These are phyloP conservation scores for Cheilosia urbana DNA, from an alignment of 2,888 invertebrate species.

Conservation along the genomic window DNA sequence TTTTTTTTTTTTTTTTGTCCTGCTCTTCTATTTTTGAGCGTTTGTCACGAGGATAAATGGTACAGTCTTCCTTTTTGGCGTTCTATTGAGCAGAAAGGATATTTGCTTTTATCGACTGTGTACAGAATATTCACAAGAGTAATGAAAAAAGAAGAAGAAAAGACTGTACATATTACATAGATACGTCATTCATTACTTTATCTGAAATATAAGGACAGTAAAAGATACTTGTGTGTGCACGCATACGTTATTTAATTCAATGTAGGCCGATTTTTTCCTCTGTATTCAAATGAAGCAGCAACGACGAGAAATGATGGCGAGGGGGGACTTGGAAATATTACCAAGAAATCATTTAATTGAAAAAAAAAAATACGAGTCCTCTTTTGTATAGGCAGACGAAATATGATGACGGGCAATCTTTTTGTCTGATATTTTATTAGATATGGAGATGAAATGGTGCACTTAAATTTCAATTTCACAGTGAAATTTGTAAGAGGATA, in stretches of 20 bases:
- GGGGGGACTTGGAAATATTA: constrained; percentile 7
- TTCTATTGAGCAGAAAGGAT: constrained; percentile 60
- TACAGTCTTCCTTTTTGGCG: constrained; percentile 39
- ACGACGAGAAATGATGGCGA: constrained; percentile 7
- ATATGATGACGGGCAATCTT: constrained; percentile 24
- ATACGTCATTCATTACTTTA: constrained; percentile 63
- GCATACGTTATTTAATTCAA: constrained; percentile 72
- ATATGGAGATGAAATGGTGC: constrained; percentile 21
- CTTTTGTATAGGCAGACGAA: background rate
- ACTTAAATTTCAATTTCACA: constrained; percentile 23
- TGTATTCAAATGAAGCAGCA: constrained; percentile 35
- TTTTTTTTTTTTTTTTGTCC: background rate
- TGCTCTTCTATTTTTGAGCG: constrained; percentile 40
- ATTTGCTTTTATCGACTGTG: constrained; percentile 54
- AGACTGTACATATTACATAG: constrained; percentile 29
- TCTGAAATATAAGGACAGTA: constrained; percentile 29
- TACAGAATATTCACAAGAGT: constrained; percentile 53
- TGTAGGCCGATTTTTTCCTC: constrained; percentile 26
- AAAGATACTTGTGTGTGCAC: constrained; percentile 37
- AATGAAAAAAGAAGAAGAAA: constrained; percentile 25
- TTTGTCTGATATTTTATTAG: background rate
- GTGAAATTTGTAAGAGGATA: background rate
- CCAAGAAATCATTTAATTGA: constrained; percentile 49
- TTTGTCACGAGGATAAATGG: constrained; percentile 25
- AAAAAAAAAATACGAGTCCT: constrained; percentile 29